These are phyloP conservation scores for Phenganax subtilis DNA, from an alignment of 92 coral and sea anemone species.

Conservation along the genomic window DNA sequence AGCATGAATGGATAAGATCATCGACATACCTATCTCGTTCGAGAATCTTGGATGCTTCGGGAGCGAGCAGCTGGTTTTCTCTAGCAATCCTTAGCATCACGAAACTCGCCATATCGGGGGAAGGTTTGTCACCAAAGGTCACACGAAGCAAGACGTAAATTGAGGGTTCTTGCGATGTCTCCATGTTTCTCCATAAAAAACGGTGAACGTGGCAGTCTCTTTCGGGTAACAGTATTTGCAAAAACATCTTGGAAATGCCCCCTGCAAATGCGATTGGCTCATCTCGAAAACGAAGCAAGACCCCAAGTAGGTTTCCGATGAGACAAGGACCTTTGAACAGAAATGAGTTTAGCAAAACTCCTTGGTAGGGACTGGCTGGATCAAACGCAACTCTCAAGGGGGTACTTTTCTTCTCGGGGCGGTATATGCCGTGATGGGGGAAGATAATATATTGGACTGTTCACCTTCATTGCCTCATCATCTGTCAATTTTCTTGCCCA, in stretches of 20 bases:
- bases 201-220: constrained; percentile 41
- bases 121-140: constrained; percentile 43
- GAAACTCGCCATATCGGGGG: constrained; percentile 48
- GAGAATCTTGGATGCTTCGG: constrained; percentile 8
- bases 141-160: constrained; percentile 23
- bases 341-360: constrained; percentile 45
- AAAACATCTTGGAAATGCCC: constrained; percentile 44
- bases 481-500: constrained; percentile 38
- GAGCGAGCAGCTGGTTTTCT: constrained; percentile 8
- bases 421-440: constrained; percentile 25
- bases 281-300: constrained; percentile 35
- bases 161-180: constrained; percentile 22
- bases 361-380: constrained; percentile 38
- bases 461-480: background rate
- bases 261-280: constrained; percentile 36
- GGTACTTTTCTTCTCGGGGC: constrained; percentile 36
- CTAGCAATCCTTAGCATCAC: constrained; percentile 43
- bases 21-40: too few species aligned
- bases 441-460: constrained; percentile 41
- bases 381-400: constrained; percentile 45
- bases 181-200: too few species aligned
- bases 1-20: constrained; percentile 22
- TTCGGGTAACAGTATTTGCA: constrained; percentile 41
- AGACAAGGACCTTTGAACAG: constrained; percentile 41
- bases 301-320: constrained; percentile 45